Evolutionary conservation across 2,888 invertebrate genomes (phyloP).

Genomic region (Lamellibrachia columna): DNA sequence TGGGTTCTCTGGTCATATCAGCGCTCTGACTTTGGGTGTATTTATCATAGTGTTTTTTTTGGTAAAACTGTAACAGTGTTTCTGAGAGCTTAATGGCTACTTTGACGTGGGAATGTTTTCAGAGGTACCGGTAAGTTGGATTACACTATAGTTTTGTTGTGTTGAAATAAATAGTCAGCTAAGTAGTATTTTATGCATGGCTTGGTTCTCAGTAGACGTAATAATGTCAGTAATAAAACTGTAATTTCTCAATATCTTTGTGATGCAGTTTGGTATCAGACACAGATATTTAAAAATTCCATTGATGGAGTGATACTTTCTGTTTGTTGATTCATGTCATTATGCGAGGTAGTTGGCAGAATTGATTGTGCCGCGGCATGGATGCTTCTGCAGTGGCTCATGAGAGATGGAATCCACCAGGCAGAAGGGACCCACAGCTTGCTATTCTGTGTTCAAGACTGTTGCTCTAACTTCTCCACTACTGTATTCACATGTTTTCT

Average conservation of each 20-base stretch:
- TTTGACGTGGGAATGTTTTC: not conserved
- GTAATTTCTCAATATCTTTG: not conserved
- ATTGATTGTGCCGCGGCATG: not conserved
- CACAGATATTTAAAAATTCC: not conserved
- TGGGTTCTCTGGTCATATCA: not conserved
- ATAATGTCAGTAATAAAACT: not conserved
- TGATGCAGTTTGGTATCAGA: not conserved
- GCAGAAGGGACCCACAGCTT: no score
- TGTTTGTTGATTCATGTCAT: not conserved
- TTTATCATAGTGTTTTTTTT: not conserved
- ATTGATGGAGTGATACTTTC: not conserved
- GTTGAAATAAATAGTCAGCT: not conserved
- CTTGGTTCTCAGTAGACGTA: not conserved
- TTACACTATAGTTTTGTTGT: not conserved
- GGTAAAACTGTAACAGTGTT: not conserved
- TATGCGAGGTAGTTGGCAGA: not conserved
- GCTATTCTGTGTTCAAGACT: not conserved
- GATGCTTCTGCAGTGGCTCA: not conserved
- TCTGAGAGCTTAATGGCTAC: slow-evolving; percentile 10
- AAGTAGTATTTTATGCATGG: not conserved
- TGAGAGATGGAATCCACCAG: not conserved
- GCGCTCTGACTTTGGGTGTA: not conserved
- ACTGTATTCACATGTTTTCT: not conserved
- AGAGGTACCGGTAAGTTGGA: slow-evolving; percentile 5
- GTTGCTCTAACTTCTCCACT: not conserved